Percentiles rank a stretch among this genome's conserved stretches.
Conservation (phyloP, 2,113 vertebrate genomes). For the Zeus faber region DNA sequence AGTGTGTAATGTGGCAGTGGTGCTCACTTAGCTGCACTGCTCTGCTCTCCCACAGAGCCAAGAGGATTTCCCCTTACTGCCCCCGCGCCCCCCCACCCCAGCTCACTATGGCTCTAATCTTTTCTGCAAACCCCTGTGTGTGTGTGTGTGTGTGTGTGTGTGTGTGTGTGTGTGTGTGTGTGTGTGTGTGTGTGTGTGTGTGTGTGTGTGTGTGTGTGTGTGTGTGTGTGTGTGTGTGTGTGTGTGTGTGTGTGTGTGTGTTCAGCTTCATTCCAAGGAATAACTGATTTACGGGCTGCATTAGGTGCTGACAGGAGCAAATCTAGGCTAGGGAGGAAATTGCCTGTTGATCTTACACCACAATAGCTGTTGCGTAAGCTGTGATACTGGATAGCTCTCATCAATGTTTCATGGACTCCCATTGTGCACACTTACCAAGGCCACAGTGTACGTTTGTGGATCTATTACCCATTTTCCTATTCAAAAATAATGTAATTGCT, state of each 20-base stretch:
- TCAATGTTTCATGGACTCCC: constrained; percentile 51
- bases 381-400: constrained; percentile 38
- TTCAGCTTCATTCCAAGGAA: constrained; percentile 34
- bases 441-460: constrained; percentile 1
- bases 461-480: neutral
- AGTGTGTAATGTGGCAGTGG: constrained; percentile 38
- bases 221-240: neutral
- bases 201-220: constrained; percentile 11
- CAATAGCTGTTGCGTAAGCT: constrained; percentile 57
- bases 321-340: constrained; percentile 38
- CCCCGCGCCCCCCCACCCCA: too few relatives aligned
- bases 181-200: neutral
- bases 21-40: constrained; percentile 42
- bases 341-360: constrained; percentile 50
- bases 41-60: constrained; percentile 41
- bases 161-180: constrained; percentile 14
- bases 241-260: constrained; percentile 7
- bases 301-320: constrained; percentile 57
- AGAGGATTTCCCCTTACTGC: too few relatives aligned
- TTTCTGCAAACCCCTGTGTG: neutral
- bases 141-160: neutral
- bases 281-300: constrained; percentile 28
- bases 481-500: too few relatives aligned
- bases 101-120: neutral
- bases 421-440: constrained; percentile 30